Conservation (phyloP, 1,140 invertebrate genomes). For the Drosophila jambulina region DNA sequence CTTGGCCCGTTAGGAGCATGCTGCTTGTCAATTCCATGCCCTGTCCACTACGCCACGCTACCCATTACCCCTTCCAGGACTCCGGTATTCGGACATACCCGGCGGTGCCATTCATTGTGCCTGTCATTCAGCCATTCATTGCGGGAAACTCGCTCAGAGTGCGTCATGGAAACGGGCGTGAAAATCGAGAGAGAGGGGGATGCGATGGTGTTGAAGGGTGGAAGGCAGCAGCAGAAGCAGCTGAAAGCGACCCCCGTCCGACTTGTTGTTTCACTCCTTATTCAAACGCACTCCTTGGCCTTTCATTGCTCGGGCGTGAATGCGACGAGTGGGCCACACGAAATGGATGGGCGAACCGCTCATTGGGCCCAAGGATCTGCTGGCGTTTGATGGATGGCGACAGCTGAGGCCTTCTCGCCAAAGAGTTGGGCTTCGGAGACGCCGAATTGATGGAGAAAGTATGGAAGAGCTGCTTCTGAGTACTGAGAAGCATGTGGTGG, state of each 20-base stretch:
- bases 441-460: slow-evolving; percentile 10
- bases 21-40: slow-evolving; percentile 44
- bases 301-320: slow-evolving; percentile 51
- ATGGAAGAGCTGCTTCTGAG: slow-evolving; percentile 3
- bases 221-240: slow-evolving; percentile 8
- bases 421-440: slow-evolving; percentile 8
- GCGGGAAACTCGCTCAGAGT: slow-evolving; percentile 31
- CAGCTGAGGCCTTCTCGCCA: slow-evolving; percentile 29
- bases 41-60: slow-evolving; percentile 22
- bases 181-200: background rate
- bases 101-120: slow-evolving; percentile 51
- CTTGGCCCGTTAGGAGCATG: slow-evolving; percentile 34
- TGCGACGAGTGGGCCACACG: slow-evolving; percentile 26
- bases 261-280: slow-evolving; percentile 36
- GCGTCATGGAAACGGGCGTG: slow-evolving; percentile 41
- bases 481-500: background rate
- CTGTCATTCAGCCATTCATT: slow-evolving; percentile 53
- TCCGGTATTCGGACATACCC: slow-evolving; percentile 19
- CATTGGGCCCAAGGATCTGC: slow-evolving; percentile 25
- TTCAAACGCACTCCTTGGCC: slow-evolving; percentile 34
- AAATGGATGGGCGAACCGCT: slow-evolving; percentile 34
- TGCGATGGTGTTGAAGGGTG: slow-evolving; percentile 4
- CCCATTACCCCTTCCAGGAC: slow-evolving; percentile 33
- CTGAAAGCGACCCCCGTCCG: slow-evolving; percentile 12
- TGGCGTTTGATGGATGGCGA: slow-evolving; percentile 49